Evolutionary conservation across 2,797 vertebrate species (phyloP).

Genomic region (Premnoplex brunnescens): DNA sequence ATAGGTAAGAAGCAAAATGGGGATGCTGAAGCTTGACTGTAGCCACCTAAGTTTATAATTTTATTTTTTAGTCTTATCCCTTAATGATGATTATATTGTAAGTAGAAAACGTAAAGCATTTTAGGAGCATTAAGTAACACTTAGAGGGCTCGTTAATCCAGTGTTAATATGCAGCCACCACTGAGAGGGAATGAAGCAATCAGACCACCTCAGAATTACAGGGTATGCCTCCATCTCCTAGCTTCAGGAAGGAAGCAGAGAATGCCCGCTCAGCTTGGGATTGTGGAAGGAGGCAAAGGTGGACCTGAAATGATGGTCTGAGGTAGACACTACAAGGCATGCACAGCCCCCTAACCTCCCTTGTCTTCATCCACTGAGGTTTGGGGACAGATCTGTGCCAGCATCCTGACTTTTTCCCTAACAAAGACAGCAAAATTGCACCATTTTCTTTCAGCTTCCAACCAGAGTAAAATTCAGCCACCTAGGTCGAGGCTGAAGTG

Average conservation of each 20-base stretch:
- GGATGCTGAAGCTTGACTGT: not conserved
- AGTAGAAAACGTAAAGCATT: conserved; percentile 37
- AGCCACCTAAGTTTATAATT: not conserved
- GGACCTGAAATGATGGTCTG: not conserved
- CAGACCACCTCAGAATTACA: fast-evolving
- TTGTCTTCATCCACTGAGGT: fast-evolving
- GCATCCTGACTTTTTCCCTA: not conserved
- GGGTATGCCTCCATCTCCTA: fast-evolving
- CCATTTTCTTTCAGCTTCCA: not conserved
- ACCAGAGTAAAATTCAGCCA: not conserved
- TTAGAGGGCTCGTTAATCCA: conserved; percentile 30
- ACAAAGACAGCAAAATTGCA: not conserved
- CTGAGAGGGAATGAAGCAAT: conserved; percentile 28
- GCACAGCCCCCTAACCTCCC: not conserved
- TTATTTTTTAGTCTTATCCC: conserved; percentile 3
- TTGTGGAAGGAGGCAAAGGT: fast-evolving
- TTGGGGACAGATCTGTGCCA: not conserved
- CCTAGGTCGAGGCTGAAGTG: not conserved
- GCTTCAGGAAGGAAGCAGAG: not conserved
- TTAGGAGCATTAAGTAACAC: not conserved
- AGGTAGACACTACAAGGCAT: not conserved
- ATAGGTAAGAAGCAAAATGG: not conserved
- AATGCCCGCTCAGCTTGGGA: not conserved
- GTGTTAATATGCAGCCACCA: not conserved
- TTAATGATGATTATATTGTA: conserved; percentile 26